Base-by-base conservation (phyloP, 1,140 invertebrate genomes). In the Diorhabda elongata region DNA sequence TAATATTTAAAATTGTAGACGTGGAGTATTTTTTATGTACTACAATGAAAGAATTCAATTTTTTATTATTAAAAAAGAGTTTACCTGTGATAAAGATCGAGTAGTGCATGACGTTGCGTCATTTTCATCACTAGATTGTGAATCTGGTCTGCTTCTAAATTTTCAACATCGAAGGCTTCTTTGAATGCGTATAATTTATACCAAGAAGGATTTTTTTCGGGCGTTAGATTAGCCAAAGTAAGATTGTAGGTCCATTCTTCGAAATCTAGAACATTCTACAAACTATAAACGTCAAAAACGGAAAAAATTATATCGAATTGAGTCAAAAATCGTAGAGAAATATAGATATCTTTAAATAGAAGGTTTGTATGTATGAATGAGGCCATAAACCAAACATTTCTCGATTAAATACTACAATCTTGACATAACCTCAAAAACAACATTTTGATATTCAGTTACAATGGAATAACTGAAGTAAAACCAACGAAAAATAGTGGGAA, bases 171-270 rank as follows among this genome's bases (percentile, higher is more conserved):
- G 75, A 87, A 92, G 58, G 84, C 84, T 59, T 88, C 84, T 73
- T 83, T 87, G 70, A 92, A 90, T 5, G 87, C 85, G 75, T 92
- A 93, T 4, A 89, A 83, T 76, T 87, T 82, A 64, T 84, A 87
- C 90, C 91, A 92, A 42, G 82, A 75, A 3, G 69, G 69, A 59
- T 77, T 75, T 68, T 80, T 66, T 5, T 82, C 70, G 2, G 78
- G 79, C 58, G 71, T 58, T n/a, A 84, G 69, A 79, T 95, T 95
- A 0, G 92, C 92, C 79, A 87, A 83, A 0, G 90, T 92, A 2
- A 95, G 74, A 78, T 96, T 93, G 73, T 91, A 88, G 2, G 88
- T 88, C 82, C 88, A 95, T 26, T 89, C 92, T 4, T 89, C 83
- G 58, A 87, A 87, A 77, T 93, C 88, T 44, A 87, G 71, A 2